Percentiles rank a stretch among this genome's conserved stretches.
These are phyloP conservation scores for Hoplias malabaricus DNA, from an alignment of 2,113 vertebrate genomes.

Conservation along the genomic window DNA sequence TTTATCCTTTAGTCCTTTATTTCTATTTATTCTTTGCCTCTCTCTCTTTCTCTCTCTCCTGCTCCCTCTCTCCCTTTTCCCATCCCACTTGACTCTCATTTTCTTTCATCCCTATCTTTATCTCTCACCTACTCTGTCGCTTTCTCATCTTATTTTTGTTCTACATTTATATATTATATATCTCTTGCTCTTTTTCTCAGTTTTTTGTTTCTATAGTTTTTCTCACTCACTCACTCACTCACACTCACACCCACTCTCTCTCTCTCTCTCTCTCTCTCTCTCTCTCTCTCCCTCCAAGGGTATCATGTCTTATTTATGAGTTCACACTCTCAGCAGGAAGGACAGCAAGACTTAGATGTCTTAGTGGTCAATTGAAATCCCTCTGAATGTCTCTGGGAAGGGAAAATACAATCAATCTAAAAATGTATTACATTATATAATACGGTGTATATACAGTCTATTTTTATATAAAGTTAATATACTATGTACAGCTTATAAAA, in stretches of 20 bases:
- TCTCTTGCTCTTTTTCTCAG: neutral
- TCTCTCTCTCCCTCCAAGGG: constrained; percentile 24
- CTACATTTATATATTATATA: neutral
- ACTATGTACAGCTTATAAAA: too few species aligned
- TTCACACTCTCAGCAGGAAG: constrained; percentile 28
- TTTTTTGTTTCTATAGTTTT: neutral
- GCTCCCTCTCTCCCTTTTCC: constrained; percentile 1
- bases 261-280: neutral
- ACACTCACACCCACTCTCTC: neutral
- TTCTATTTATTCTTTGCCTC: too few species aligned
- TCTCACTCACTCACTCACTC: constrained; percentile 5
- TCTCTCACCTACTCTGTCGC: neutral
- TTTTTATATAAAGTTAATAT: too few species aligned
- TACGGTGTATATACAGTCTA: too few species aligned
- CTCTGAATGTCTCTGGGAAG: neutral
- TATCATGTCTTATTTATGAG: constrained; percentile 44
- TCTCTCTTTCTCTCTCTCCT: constrained; percentile 3
- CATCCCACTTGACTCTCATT: neutral
- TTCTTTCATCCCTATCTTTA: too few species aligned
- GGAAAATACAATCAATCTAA: too few species aligned
- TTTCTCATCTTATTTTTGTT: neutral
- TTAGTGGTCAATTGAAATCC: neutral
- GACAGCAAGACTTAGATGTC: constrained; percentile 28
- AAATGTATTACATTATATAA: too few species aligned
- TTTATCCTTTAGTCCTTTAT: too few species aligned